These are phyloP conservation scores for Zaprionus camerounensis DNA, from an alignment of 1,140 invertebrate genomes.

Conservation along the genomic window DNA sequence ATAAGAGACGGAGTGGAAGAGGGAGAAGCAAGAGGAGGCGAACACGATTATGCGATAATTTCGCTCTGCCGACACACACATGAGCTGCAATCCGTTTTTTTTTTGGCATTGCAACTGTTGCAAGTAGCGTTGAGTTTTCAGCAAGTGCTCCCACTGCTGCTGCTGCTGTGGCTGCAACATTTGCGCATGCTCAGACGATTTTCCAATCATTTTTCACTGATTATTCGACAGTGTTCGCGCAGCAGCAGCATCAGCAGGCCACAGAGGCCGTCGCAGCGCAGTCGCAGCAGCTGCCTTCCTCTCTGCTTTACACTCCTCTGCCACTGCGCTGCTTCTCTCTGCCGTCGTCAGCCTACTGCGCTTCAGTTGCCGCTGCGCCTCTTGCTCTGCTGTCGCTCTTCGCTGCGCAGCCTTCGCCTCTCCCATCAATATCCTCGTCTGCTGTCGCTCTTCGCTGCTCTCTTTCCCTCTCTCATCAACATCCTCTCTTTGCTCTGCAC, in stretches of 20 bases:
- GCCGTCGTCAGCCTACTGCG: too few relatives aligned
- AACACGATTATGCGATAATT: slow-evolving; percentile 50
- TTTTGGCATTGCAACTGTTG: slow-evolving; percentile 12
- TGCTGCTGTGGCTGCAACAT: slow-evolving; percentile 50
- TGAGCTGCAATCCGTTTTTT: slow-evolving; percentile 51
- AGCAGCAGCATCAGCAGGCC: neutral
- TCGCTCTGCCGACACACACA: slow-evolving; percentile 44
- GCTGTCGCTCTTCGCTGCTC: neutral
- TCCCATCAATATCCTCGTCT: neutral
- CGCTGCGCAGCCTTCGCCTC: neutral
- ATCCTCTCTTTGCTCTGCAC: neutral
- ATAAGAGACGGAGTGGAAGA: neutral
- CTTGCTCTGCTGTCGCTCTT: neutral
- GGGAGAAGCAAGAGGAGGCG: neutral
- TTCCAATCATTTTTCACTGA: slow-evolving; percentile 7
- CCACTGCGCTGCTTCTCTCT: neutral
- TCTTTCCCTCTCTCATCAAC: neutral
- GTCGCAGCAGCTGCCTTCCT: neutral
- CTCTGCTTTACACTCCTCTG: neutral
- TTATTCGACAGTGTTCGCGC: neutral
- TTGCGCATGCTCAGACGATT: slow-evolving; percentile 11
- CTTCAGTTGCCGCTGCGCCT: neutral
- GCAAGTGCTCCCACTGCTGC: slow-evolving; percentile 57
- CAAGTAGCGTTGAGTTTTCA: slow-evolving; percentile 61
- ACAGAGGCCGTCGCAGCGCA: neutral